phyloP scores from a whole-genome alignment of 2,797 vertebrate genomes.

The Enteromius thamalakanensis region DNA sequence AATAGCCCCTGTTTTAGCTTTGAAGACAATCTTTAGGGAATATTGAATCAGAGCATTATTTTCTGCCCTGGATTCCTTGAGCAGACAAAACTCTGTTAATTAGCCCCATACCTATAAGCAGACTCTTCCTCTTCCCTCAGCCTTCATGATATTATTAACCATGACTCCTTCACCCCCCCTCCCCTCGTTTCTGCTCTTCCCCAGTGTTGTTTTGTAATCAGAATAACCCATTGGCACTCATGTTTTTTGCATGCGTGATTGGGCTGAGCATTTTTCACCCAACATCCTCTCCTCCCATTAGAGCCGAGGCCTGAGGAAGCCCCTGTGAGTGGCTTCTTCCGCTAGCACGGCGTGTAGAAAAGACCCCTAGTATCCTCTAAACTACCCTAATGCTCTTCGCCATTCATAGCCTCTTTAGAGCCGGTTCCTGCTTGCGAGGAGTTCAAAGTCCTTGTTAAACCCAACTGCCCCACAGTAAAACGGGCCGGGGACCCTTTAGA shows the following conservation, averaged over 20 bases:
- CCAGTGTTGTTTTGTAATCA: conserved; percentile 78
- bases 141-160: conserved; percentile 76
- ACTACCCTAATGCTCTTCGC: conserved; percentile 69
- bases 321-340: conserved; percentile 63
- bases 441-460: conserved; percentile 74
- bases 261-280: conserved; percentile 71
- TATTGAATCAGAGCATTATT: conserved; percentile 79
- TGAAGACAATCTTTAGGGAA: conserved; percentile 82
- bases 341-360: conserved; percentile 52
- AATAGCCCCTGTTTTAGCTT: conserved; percentile 79
- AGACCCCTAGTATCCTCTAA: conserved; percentile 67
- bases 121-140: conserved; percentile 73
- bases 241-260: conserved; percentile 76
- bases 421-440: conserved; percentile 61
- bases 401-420: conserved; percentile 55
- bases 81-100: conserved; percentile 83
- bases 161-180: conserved; percentile 68
- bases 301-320: conserved; percentile 69
- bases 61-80: conserved; percentile 74
- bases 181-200: conserved; percentile 62
- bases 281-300: conserved; percentile 77
- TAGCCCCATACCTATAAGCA: conserved; percentile 82
- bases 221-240: conserved; percentile 73
- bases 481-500: conserved; percentile 73
- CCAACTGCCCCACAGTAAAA: conserved; percentile 68